Conservation (phyloP, 2,888 invertebrate species). For the Apoda limacodes region DNA sequence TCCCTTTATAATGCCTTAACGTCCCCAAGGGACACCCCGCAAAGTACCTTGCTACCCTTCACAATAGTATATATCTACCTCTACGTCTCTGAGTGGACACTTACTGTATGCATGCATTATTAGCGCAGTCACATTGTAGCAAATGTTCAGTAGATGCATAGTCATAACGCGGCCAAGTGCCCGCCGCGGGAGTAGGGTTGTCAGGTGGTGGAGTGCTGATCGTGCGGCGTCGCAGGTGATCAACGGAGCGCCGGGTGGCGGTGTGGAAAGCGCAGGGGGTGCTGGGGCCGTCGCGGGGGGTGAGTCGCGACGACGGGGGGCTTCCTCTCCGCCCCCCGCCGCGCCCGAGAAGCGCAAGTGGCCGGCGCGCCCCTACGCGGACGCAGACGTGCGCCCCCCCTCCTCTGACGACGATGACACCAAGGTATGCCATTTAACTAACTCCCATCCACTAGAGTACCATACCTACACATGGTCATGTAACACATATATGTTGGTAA, state of each 20-base stretch:
- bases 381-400: constrained; percentile 35
- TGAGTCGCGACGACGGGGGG: constrained; percentile 51
- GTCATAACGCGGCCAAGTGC: not conserved
- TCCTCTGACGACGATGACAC: constrained; percentile 51
- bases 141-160: not conserved
- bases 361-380: constrained; percentile 57
- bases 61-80: too few relatives aligned
- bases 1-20: too few relatives aligned
- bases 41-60: too few relatives aligned
- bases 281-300: constrained; percentile 24
- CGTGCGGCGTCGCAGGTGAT: constrained; percentile 41
- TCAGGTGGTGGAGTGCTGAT: too few relatives aligned
- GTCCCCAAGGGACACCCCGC: too few relatives aligned
- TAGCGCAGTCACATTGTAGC: too few relatives aligned
- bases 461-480: too few relatives aligned
- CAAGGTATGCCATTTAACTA: constrained; percentile 43
- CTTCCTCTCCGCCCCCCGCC: constrained; percentile 63
- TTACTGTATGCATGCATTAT: too few relatives aligned
- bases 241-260: constrained; percentile 43
- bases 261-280: constrained; percentile 24
- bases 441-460: constrained; percentile 31
- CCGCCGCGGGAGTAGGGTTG: too few relatives aligned
- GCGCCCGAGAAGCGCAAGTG: constrained; percentile 82
- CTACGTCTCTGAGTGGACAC: too few relatives aligned
- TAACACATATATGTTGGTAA: too few relatives aligned